Conservation (phyloP, 2,888 invertebrate genomes). For the Actias luna region DNA sequence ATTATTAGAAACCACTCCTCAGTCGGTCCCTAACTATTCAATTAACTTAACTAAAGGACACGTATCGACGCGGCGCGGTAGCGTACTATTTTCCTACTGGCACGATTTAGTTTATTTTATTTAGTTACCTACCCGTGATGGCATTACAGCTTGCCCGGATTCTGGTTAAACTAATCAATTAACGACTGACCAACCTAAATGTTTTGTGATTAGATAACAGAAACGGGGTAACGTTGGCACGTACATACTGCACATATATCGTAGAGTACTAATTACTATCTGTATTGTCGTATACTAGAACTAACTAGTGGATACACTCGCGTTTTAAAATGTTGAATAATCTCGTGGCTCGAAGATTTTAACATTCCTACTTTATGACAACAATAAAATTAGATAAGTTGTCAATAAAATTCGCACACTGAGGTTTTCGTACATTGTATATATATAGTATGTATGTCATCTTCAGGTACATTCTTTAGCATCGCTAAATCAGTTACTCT, state of each 20-base stretch:
- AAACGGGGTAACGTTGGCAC: conserved; percentile 1
- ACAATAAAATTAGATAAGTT: no score
- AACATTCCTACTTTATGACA: no score
- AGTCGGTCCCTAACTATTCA: neutral
- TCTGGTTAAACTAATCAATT: conserved; percentile 11
- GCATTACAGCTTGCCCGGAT: conserved; percentile 5
- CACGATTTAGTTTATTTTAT: conserved; percentile 6
- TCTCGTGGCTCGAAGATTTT: no score
- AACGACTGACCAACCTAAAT: conserved; percentile 15
- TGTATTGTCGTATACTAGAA: neutral
- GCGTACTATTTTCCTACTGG: neutral
- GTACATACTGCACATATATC: neutral
- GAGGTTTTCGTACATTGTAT: no score
- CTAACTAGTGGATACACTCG: no score
- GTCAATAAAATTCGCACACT: no score
- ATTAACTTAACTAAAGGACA: neutral
- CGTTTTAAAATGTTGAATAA: no score
- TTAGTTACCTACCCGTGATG: neutral
- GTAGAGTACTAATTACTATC: neutral
- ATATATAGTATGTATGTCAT: no score
- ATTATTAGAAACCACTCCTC: no score
- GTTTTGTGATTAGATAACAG: conserved; percentile 17
- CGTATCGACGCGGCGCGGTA: neutral
- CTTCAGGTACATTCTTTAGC: no score
- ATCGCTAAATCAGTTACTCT: no score